Percentiles rank a stretch among this genome's conserved stretches.
phyloP scores from a whole-genome alignment of 2,888 invertebrate genomes.

The Ethmia dodecea region DNA sequence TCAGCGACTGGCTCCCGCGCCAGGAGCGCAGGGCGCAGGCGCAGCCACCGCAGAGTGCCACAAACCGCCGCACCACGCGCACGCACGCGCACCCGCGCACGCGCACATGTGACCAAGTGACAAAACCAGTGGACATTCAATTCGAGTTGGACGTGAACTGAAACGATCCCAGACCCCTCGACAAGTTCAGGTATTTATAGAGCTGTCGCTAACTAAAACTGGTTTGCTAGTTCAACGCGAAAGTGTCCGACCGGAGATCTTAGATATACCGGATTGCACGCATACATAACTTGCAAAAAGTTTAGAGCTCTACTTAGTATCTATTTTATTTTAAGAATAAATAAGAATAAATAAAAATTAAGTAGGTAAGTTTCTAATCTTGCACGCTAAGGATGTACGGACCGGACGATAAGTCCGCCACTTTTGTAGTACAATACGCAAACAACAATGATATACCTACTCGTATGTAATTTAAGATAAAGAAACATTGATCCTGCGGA shows the following conservation, averaged over 20 bases:
- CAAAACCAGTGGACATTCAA: constrained; percentile 35
- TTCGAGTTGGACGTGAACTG: constrained; percentile 32
- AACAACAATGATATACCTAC: too few species aligned
- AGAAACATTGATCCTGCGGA: too few species aligned
- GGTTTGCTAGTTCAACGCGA: constrained; percentile 49
- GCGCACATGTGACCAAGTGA: constrained; percentile 20
- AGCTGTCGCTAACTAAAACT: constrained; percentile 36
- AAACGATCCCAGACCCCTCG: constrained; percentile 26
- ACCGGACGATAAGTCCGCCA: too few species aligned
- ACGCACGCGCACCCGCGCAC: constrained; percentile 22
- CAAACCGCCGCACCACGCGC: constrained; percentile 31
- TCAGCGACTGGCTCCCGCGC: constrained; percentile 34
- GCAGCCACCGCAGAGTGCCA: constrained; percentile 38
- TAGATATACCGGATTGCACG: constrained; percentile 10
- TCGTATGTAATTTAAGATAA: too few species aligned
- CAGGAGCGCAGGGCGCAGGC: constrained; percentile 20
- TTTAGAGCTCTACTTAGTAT: too few species aligned
- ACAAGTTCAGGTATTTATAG: constrained; percentile 58
- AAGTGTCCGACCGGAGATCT: constrained; percentile 29
- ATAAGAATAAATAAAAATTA: too few species aligned
- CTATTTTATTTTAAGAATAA: too few species aligned
- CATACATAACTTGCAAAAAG: constrained; percentile 10
- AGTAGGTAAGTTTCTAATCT: too few species aligned
- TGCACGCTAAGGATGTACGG: too few species aligned
- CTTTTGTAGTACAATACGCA: too few species aligned